A percentile compares a stretch with the other conserved stretches of the same genome.
Evolutionary conservation across 2,113 vertebrate species (phyloP).

Genomic region (Brienomyrus brachyistius): DNA sequence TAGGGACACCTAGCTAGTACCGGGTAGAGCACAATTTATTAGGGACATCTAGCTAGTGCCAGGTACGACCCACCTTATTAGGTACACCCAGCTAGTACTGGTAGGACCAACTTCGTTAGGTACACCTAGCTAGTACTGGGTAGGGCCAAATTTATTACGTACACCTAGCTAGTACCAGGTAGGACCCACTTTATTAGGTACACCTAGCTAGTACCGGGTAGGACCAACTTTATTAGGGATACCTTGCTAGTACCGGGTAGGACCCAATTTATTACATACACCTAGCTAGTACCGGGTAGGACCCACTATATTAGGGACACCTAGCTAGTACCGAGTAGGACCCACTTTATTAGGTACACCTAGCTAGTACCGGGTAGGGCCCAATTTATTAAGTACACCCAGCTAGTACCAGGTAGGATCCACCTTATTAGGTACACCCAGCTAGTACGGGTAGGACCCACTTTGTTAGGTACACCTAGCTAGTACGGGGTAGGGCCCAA

Average conservation of each 20-base stretch:
- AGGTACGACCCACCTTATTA: too few relatives aligned
- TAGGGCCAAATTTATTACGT: background rate
- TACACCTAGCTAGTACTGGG: fast-evolving
- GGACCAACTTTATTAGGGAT: background rate
- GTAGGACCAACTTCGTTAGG: background rate
- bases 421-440: background rate
- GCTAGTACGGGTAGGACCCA: background rate
- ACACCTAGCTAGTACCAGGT: background rate
- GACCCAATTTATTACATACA: background rate
- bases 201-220: background rate
- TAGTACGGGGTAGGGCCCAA: background rate
- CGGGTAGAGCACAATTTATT: too few relatives aligned
- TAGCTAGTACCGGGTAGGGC: background rate
- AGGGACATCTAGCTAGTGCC: too few relatives aligned
- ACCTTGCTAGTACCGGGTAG: background rate
- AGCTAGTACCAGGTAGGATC: background rate
- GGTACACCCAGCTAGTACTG: background rate
- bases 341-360: background rate
- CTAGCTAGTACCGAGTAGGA: background rate
- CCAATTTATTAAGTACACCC: background rate
- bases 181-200: background rate
- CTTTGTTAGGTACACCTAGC: background rate
- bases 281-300: background rate
- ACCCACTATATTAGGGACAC: background rate
- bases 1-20: too few relatives aligned